These are phyloP conservation scores for Aphelocoma californica DNA, from an alignment of 2,797 vertebrate species.

Conservation along the genomic window DNA sequence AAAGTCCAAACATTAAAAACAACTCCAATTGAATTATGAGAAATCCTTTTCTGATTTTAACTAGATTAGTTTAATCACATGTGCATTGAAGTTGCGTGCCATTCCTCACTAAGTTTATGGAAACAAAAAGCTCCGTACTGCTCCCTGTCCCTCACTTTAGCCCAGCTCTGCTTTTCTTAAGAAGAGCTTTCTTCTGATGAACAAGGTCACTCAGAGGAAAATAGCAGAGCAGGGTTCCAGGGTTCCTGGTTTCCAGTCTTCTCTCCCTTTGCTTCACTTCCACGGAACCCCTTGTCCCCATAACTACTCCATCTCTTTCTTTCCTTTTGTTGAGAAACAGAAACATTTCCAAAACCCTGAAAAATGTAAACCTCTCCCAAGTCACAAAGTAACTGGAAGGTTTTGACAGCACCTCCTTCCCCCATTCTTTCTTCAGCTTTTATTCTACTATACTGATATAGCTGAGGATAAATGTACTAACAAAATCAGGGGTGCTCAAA, in stretches of 20 bases:
- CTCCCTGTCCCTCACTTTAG: not conserved
- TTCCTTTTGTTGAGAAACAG: not conserved
- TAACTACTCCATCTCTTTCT: not conserved
- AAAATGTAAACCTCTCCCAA: not conserved
- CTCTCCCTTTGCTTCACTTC: not conserved
- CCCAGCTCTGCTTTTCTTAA: not conserved
- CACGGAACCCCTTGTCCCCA: not conserved
- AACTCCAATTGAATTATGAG: constrained; percentile 75
- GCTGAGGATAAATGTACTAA: not conserved
- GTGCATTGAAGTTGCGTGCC: constrained; percentile 14
- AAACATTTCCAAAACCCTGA: not conserved
- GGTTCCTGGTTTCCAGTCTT: not conserved
- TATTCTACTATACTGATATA: not conserved
- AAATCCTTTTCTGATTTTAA: constrained; percentile 73
- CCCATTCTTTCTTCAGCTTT: not conserved
- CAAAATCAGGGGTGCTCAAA: not conserved
- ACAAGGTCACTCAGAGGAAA: not conserved
- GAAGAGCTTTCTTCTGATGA: not conserved
- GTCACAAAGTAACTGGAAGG: not conserved
- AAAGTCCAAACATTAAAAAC: constrained; percentile 74
- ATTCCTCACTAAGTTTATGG: constrained; percentile 33
- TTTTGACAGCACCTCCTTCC: rapidly evolving
- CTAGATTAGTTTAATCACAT: constrained; percentile 70
- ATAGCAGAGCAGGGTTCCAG: not conserved
- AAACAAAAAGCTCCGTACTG: not conserved